Percentiles rank a stretch among this genome's conserved stretches.
Conservation (phyloP, 2,797 vertebrate genomes). For the Rhincodon typus region DNA sequence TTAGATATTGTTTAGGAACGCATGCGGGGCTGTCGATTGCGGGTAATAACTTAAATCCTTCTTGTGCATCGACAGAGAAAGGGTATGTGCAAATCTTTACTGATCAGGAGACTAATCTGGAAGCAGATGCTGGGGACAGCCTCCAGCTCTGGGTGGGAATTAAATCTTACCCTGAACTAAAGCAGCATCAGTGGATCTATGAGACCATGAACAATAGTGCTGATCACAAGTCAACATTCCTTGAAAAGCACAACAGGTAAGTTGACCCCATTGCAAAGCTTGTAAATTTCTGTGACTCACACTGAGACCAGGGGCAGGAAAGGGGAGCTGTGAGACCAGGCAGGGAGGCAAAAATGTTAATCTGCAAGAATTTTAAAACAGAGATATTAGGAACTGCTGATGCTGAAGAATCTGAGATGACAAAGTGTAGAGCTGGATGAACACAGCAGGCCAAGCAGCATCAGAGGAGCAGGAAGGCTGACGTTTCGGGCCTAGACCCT, state of each 20-base stretch:
- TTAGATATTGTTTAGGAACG: background rate
- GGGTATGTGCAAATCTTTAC: constrained; percentile 71
- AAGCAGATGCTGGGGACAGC: constrained; percentile 64
- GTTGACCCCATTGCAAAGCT: too few species aligned
- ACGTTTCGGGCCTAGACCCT: too few species aligned
- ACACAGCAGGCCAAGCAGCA: too few species aligned
- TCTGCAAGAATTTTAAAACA: too few species aligned
- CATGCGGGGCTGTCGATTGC: background rate
- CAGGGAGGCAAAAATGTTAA: too few species aligned
- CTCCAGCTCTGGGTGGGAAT: constrained; percentile 66
- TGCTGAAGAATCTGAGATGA: too few species aligned
- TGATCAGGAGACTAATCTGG: constrained; percentile 58
- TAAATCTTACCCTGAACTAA: constrained; percentile 76
- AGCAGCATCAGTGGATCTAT: constrained; percentile 52
- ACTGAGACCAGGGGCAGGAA: too few species aligned
- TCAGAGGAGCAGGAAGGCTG: too few species aligned
- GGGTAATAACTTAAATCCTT: background rate
- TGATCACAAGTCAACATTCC: background rate
- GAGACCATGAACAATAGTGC: constrained; percentile 43
- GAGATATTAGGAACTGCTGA: too few species aligned
- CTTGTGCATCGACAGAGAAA: constrained; percentile 58
- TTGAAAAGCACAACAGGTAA: fast-evolving
- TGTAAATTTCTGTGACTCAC: too few species aligned
- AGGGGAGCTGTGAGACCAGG: too few species aligned
- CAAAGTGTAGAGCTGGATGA: too few species aligned